phyloP scores from a whole-genome alignment of 64 coral and sea anemone genomes.

The Pocillopora damicornis region DNA sequence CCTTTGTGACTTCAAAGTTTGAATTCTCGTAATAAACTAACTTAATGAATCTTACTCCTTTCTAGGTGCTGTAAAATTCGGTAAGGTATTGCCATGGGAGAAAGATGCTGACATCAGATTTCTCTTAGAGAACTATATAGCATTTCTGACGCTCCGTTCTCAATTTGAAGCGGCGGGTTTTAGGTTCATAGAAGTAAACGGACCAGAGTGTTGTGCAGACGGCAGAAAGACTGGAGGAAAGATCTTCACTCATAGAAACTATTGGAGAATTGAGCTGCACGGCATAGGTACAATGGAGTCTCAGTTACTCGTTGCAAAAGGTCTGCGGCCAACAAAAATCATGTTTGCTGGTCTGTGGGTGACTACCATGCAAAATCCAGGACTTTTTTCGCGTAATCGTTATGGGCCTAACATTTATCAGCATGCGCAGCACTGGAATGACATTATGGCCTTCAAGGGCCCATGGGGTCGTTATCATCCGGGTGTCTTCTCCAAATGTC shows the following conservation, averaged over 20 bases:
- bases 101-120: constrained; percentile 92
- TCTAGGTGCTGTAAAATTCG: constrained; percentile 90
- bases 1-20: too few relatives aligned
- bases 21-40: too few relatives aligned
- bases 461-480: constrained; percentile 53
- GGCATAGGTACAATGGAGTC: constrained; percentile 88
- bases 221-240: constrained; percentile 68
- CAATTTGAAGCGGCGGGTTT: constrained; percentile 67
- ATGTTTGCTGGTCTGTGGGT: constrained; percentile 86
- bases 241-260: constrained; percentile 39
- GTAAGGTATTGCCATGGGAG: constrained; percentile 92
- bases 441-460: constrained; percentile 44
- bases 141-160: constrained; percentile 69
- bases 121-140: constrained; percentile 82
- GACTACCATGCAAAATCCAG: constrained; percentile 89
- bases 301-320: constrained; percentile 70
- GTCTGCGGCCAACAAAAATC: constrained; percentile 84
- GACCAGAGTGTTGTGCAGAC: constrained; percentile 71
- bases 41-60: neutral
- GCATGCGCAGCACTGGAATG: constrained; percentile 84
- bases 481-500: constrained; percentile 48
- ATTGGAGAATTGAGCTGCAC: constrained; percentile 83
- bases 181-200: constrained; percentile 39
- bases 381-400: constrained; percentile 87
- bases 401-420: constrained; percentile 75